phyloP scores from a whole-genome alignment of 2,888 invertebrate genomes.

The Drosophila cracens region DNA sequence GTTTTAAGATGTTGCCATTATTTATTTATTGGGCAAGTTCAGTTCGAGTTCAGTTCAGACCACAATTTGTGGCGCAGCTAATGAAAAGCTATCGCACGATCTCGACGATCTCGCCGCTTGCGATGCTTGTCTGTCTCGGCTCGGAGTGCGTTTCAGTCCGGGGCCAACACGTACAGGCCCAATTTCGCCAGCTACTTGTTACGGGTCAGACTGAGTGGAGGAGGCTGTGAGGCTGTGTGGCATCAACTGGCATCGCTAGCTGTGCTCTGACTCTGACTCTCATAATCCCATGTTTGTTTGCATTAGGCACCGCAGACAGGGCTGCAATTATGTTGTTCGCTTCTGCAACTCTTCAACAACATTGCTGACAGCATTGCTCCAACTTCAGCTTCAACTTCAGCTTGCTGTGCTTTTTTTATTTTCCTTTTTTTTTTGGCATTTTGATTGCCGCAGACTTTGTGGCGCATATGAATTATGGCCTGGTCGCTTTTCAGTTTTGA shows the following conservation, averaged over 20 bases:
- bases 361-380: constrained; percentile 45
- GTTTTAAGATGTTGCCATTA: constrained; percentile 60
- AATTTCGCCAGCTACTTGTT: constrained; percentile 79
- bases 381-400: constrained; percentile 35
- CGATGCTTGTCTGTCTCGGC: constrained; percentile 29
- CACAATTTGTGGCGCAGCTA: constrained; percentile 68
- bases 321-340: constrained; percentile 78
- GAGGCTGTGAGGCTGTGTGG: constrained; percentile 19
- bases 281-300: constrained; percentile 81
- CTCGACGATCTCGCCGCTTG: constrained; percentile 43
- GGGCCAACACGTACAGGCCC: constrained; percentile 77
- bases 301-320: constrained; percentile 78
- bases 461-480: constrained; percentile 83
- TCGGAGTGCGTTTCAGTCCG: constrained; percentile 60
- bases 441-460: constrained; percentile 82
- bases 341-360: constrained; percentile 40
- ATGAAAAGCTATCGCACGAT: constrained; percentile 80
- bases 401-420: constrained; percentile 34
- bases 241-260: constrained; percentile 52
- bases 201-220: constrained; percentile 55
- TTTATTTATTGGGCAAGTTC: constrained; percentile 56
- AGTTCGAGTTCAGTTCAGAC: constrained; percentile 53
- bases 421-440: constrained; percentile 44
- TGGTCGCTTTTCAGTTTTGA: constrained; percentile 26
- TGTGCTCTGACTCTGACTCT: constrained; percentile 45